Evolutionary conservation across 2,888 invertebrate genomes (phyloP).

Genomic region (Anticlea derivata): DNA sequence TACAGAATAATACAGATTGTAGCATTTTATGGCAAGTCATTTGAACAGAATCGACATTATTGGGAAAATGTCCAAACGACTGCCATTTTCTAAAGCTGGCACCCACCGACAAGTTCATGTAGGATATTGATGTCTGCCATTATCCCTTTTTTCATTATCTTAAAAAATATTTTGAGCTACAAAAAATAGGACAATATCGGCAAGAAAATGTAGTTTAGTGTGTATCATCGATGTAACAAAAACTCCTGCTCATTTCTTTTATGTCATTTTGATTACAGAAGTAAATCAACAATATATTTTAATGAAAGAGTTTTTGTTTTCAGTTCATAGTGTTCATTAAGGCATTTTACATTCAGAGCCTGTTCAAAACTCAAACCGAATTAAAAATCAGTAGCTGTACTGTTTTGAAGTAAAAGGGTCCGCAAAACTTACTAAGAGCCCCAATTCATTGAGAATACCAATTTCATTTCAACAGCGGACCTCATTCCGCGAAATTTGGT

Average conservation of each 20-base stretch:
- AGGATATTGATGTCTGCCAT: slow-evolving; percentile 22
- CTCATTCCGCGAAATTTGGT: slow-evolving; percentile 79
- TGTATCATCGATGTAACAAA: background rate
- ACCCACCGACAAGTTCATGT: slow-evolving; percentile 23
- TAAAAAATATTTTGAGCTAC: slow-evolving; percentile 17
- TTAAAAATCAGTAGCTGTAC: slow-evolving; percentile 66
- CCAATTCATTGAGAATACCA: slow-evolving; percentile 79
- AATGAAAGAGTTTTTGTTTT: background rate
- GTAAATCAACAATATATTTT: slow-evolving; percentile 2
- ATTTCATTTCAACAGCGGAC: slow-evolving; percentile 76
- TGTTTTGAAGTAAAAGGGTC: slow-evolving; percentile 52
- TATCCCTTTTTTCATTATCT: slow-evolving; percentile 24
- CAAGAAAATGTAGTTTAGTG: background rate
- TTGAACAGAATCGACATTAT: slow-evolving; percentile 25
- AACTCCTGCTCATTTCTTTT: background rate
- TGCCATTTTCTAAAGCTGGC: slow-evolving; percentile 27
- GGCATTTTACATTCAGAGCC: slow-evolving; percentile 33
- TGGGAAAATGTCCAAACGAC: slow-evolving; percentile 27
- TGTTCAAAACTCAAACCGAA: slow-evolving; percentile 49
- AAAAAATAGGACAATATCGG: slow-evolving; percentile 4
- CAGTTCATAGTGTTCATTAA: slow-evolving; percentile 44
- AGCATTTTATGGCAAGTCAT: slow-evolving; percentile 22
- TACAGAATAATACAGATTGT: slow-evolving; percentile 10
- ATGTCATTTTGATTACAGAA: background rate
- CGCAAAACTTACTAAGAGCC: slow-evolving; percentile 57